Evolutionary conservation across 2,888 invertebrate genomes (phyloP), one percentile per base, ranked within the genome.

Genomic region (Hypolimnas misippus): DNA sequence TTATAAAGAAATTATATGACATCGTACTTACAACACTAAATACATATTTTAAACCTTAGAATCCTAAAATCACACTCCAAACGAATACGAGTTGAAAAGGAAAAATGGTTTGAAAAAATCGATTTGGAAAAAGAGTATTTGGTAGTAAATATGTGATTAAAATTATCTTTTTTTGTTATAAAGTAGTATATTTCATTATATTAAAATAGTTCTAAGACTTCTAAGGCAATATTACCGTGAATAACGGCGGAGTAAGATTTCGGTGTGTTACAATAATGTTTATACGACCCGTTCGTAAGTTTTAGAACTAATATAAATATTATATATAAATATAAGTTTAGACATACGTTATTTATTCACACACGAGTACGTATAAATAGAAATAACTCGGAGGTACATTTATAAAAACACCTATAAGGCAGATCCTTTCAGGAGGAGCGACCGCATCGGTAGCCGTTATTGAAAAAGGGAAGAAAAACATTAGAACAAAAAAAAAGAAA

Each of bases 401-500:
- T 86, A 85, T 85, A 87, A 86, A 87, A 76, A 90, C 89, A 91
- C 79, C 86, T 86, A 89, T 90, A 91, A 91, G 90, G 90, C 90
- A 91, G 89, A 87, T 86, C 81, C 82, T 84, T 78, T 79, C 84
- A 86, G 84, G 83, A 85, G 79, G 77, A 69, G 69, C 69, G 79
- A 78, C 82, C 80, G 83, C 86, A 79, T 78, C 79, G 79, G 73
- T 72, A 51, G 19, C 40, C 44, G 17, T n/a, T 19, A 51, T 10
- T 19, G 14, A 10, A 16, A 21, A 33, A 16, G 25, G n/a, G 31
- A 33, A 33, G 7, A 42, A 7, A n/a, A 17, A n/a, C 10, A 21
- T 42, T 42, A n/a, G 29, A 29, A 31, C 19, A 46, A 19, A 35
- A 40, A 17, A 19, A 35, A 50, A 25, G 4, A 52, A 17, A 17